Evolutionary conservation across 2,113 vertebrate species (phyloP).

Genomic region (Tetrao urogallus): DNA sequence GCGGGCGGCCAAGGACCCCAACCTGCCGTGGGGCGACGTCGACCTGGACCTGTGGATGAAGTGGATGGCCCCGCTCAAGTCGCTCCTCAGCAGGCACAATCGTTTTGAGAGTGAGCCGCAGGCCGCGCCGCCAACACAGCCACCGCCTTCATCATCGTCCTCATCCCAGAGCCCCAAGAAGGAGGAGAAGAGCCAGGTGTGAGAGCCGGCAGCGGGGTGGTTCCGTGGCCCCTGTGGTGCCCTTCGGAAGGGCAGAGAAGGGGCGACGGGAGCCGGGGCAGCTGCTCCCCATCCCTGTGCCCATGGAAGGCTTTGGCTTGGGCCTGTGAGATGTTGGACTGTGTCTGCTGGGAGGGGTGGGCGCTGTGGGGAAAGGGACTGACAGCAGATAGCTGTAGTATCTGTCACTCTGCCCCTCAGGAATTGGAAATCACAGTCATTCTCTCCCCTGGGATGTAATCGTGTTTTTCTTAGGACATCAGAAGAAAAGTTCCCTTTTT

Average conservation of each 20-base stretch:
- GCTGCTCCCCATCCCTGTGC: background rate
- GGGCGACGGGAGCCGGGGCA: background rate
- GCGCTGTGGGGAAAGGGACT: background rate
- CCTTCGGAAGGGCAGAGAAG: background rate
- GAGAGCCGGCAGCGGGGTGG: background rate
- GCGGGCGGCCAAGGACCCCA: constrained; percentile 66
- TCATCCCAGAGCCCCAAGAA: constrained; percentile 28
- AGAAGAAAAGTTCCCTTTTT: background rate
- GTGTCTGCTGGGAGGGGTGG: no score
- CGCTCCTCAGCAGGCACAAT: constrained; percentile 14
- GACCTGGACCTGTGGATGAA: constrained; percentile 73
- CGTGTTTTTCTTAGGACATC: background rate
- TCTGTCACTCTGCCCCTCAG: background rate
- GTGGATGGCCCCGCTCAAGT: constrained; percentile 70
- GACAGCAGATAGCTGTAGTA: background rate
- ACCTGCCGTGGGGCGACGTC: constrained; percentile 64
- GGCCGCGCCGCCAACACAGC: background rate
- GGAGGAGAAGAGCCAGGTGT: constrained; percentile 71
- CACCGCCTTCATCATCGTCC: accelerated
- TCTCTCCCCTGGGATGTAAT: background rate
- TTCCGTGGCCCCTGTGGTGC: background rate
- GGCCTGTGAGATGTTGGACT: no score
- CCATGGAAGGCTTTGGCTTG: accelerated
- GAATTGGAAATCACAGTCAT: background rate
- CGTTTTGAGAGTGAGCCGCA: background rate